Evolutionary conservation across 1,140 invertebrate species (phyloP).

Genomic region (Drosophila nigrodunni): DNA sequence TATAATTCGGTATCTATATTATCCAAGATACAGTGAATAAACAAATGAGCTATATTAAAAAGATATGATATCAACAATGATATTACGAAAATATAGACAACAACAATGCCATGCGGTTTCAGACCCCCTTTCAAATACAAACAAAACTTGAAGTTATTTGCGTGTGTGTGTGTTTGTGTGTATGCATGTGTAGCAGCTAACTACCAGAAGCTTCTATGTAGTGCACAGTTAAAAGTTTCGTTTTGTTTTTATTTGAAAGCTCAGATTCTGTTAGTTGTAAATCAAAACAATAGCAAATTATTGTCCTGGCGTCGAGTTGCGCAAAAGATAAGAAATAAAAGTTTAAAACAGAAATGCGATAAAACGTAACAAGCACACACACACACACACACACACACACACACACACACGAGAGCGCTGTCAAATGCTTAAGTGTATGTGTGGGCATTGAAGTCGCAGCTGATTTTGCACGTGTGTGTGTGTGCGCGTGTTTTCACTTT

Average conservation of each 20-base stretch:
- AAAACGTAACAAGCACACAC: slow-evolving; percentile 9
- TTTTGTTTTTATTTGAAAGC: slow-evolving; percentile 5
- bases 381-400: slow-evolving; percentile 11
- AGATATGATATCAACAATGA: slow-evolving; percentile 36
- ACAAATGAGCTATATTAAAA: slow-evolving; percentile 16
- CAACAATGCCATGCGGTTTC: slow-evolving; percentile 30
- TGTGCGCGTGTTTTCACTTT: slow-evolving; percentile 14
- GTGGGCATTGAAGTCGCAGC: not conserved
- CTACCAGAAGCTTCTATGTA: slow-evolving; percentile 28
- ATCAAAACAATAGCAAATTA: slow-evolving; percentile 19
- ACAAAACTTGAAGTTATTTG: not conserved
- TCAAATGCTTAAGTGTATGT: slow-evolving; percentile 1
- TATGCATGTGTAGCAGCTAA: slow-evolving; percentile 16
- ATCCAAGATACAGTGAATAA: slow-evolving; percentile 27
- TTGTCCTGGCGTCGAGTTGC: not conserved
- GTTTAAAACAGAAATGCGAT: slow-evolving; percentile 2
- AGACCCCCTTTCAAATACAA: slow-evolving; percentile 1
- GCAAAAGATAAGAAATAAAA: slow-evolving; percentile 15
- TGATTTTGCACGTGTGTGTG: not conserved
- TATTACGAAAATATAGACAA: slow-evolving; percentile 30
- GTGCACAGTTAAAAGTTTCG: slow-evolving; percentile 35
- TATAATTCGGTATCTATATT: not conserved
- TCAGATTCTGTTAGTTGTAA: slow-evolving; percentile 15
- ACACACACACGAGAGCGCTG: slow-evolving; percentile 1
- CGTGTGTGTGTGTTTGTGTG: slow-evolving; percentile 1